Percentiles rank a stretch among this genome's conserved stretches.
These are phyloP conservation scores for Nycticryphes semicollaris DNA, from an alignment of 2,113 vertebrate species.

Conservation along the genomic window DNA sequence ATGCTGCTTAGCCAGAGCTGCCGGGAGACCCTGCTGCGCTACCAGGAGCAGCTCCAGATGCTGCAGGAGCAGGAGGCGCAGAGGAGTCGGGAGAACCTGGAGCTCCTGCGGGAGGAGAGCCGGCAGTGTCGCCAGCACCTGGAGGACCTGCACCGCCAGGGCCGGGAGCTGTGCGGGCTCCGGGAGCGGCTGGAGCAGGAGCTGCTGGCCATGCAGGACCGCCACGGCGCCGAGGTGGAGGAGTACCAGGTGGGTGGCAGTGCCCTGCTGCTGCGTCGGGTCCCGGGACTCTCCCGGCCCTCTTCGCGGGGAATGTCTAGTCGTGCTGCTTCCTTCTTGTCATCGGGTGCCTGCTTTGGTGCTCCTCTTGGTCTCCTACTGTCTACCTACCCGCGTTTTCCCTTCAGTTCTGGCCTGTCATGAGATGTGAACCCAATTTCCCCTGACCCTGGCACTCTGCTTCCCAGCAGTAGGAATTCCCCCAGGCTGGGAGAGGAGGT, in stretches of 20 bases:
- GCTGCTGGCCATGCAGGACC: slow-evolving; percentile 80
- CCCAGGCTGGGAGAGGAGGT: neutral
- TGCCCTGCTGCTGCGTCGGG: neutral
- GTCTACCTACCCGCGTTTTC: neutral
- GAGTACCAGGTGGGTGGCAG: slow-evolving; percentile 83
- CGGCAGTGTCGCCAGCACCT: slow-evolving; percentile 76
- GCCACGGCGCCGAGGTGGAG: slow-evolving; percentile 70
- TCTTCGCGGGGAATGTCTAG: neutral
- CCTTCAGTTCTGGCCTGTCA: accelerated
- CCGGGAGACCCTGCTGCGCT: slow-evolving; percentile 80
- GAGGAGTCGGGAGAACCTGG: slow-evolving; percentile 74
- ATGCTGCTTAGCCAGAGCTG: slow-evolving; percentile 82
- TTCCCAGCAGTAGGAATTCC: neutral
- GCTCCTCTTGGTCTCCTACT: neutral
- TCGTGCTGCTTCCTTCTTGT: neutral
- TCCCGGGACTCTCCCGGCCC: neutral
- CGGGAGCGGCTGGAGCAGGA: slow-evolving; percentile 82
- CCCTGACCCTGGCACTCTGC: too few species aligned
- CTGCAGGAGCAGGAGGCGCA: slow-evolving; percentile 80
- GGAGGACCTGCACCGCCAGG: slow-evolving; percentile 76
- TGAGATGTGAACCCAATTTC: neutral
- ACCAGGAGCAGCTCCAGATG: slow-evolving; percentile 82
- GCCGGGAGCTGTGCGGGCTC: slow-evolving; percentile 77
- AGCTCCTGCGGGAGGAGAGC: slow-evolving; percentile 81
- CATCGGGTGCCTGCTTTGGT: neutral